Evolutionary conservation across 2,797 vertebrate species (phyloP).

Genomic region (Pygocentrus nattereri): DNA sequence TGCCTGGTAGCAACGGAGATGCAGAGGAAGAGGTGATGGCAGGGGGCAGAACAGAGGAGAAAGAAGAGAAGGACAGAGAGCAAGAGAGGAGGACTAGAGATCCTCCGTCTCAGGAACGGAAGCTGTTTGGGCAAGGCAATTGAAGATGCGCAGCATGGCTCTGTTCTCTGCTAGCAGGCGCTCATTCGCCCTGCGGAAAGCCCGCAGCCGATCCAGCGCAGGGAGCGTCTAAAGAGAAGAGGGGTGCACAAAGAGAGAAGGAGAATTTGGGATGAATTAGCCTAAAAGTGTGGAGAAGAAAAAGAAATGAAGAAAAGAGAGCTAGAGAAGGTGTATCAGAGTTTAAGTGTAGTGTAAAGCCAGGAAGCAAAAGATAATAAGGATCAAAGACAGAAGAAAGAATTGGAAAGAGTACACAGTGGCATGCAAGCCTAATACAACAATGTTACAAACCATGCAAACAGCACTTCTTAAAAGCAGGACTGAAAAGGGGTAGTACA

Average conservation of each 20-base stretch:
- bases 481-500: not conserved
- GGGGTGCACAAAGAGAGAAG: conserved; percentile 54
- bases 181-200: conserved; percentile 89
- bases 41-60: conserved; percentile 71
- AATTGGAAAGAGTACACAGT: not conserved
- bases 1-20: conserved; percentile 84
- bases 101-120: conserved; percentile 90
- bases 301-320: too few relatives aligned
- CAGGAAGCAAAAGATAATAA: too few relatives aligned
- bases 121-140: conserved; percentile 86
- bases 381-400: not conserved
- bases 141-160: conserved; percentile 91
- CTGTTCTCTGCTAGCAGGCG: conserved; percentile 92
- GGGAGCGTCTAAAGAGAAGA: conserved; percentile 87
- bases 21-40: conserved; percentile 75
- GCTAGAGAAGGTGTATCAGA: conserved; percentile 68
- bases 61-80: conserved; percentile 51
- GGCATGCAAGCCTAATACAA: not conserved
- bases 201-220: conserved; percentile 90
- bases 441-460: conserved; percentile 1
- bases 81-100: conserved; percentile 82
- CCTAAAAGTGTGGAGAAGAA: conserved; percentile 2
- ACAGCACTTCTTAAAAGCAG: not conserved
- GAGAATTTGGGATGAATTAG: not conserved
- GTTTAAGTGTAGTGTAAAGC: conserved; percentile 31